These are phyloP conservation scores for Aelia acuminata DNA, from an alignment of 2,888 invertebrate genomes.

Conservation along the genomic window DNA sequence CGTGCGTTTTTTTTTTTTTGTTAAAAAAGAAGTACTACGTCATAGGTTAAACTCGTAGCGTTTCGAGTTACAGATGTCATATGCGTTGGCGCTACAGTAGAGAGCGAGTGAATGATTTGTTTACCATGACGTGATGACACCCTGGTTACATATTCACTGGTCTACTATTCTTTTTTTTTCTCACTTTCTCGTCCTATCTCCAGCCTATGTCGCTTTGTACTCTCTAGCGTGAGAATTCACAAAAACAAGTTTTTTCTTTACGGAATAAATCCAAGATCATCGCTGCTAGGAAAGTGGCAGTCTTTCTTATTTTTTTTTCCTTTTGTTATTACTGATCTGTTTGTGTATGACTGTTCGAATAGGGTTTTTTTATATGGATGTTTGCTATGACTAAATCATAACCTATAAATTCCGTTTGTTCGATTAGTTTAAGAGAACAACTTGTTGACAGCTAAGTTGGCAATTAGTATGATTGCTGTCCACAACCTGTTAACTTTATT, in stretches of 20 bases:
- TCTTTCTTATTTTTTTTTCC: background rate
- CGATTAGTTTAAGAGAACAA: background rate
- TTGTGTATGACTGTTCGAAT: background rate
- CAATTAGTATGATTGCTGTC: no score
- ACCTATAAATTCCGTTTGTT: background rate
- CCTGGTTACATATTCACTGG: conserved; percentile 43
- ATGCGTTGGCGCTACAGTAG: background rate
- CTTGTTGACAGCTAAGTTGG: background rate
- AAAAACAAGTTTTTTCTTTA: background rate
- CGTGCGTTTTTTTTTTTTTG: background rate
- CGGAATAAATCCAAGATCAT: background rate
- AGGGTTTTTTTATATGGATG: background rate
- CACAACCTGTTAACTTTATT: no score
- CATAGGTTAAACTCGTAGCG: background rate
- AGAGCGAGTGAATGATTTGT: background rate
- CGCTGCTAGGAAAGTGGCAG: background rate
- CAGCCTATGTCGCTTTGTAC: background rate
- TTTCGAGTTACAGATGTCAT: background rate
- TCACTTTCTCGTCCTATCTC: conserved; percentile 18
- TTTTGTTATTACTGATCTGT: background rate
- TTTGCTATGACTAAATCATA: no score
- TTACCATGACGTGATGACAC: conserved; percentile 9
- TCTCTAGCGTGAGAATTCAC: background rate
- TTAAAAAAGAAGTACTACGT: background rate
- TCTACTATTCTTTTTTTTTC: conserved; percentile 12